Evolutionary conservation across 2,888 invertebrate genomes (phyloP), one percentile per base, ranked within the genome.

Genomic region (Callinectes sapidus): DNA sequence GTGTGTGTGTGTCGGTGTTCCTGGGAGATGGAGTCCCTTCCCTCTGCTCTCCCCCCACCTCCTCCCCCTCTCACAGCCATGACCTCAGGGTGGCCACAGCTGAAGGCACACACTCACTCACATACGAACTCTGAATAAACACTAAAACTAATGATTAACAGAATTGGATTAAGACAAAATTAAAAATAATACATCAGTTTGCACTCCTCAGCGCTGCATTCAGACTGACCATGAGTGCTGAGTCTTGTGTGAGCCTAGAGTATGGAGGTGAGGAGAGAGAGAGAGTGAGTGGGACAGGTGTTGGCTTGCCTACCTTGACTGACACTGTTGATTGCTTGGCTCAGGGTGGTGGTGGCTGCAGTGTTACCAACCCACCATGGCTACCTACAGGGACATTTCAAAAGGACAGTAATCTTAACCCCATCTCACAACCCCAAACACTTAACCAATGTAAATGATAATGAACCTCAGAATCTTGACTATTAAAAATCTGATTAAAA

Each of bases 1-100:
- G 61, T 90, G 66, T 89, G 61, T 77, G 61, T 89, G 90, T 88
- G 71, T 89, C 13, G 81, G 35, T 89, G 71, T 71, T 54, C 71
- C 89, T 39, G 71, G 88, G 89, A 39, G 71, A 71, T 48, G 35
- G 71, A 89, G 35, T 81, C 35, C 81, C 81, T 81, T 71, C 71
- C 28, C 81, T 81, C 71, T 77, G 3, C 10, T 13, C 71, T 28
- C 81, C 18, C 81, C 18, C 81, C 32, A 32, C 35, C 5, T 32
- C 81, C 32, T 16, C 18, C 35, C n/a, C n/a, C n/a, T n/a, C 35
- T 35, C 81, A 32, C 81, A 81, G 81, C 35, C 81, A 35, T 35
- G 81, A 71, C 1, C 71, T n/a, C 28, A 71, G 28, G n/a, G 13
- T 28, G 13, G 71, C n/a, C 71, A 71, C 23, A 28, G n/a, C 28